phyloP scores from a whole-genome alignment of 1,140 invertebrate genomes.

The Zaprionus kolodkinae region DNA sequence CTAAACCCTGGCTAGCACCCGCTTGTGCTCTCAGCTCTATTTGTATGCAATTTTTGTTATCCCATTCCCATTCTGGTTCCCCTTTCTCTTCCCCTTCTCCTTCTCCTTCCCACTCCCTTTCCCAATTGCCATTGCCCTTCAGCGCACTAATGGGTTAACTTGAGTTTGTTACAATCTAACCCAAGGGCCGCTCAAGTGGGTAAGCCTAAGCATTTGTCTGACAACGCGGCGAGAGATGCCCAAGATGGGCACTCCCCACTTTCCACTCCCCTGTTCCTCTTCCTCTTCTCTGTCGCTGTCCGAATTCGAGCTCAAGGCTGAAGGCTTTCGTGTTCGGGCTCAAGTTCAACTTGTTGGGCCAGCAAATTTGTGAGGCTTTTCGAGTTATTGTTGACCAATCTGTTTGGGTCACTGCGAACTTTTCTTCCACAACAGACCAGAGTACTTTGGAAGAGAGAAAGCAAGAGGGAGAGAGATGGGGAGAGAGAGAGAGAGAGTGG shows the following conservation, averaged over 20 bases:
- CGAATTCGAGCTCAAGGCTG: conserved; percentile 35
- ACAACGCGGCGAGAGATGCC: conserved; percentile 32
- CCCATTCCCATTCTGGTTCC: conserved; percentile 11
- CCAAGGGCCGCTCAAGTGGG: conserved; percentile 69
- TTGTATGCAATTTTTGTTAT: conserved; percentile 56
- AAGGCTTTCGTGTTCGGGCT: conserved; percentile 11
- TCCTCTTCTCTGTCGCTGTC: no score
- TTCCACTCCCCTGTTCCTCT: no score
- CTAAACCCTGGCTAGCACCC: not conserved
- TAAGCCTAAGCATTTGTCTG: conserved; percentile 71
- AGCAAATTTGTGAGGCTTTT: conserved; percentile 76
- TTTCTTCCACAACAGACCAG: conserved; percentile 5
- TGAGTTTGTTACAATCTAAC: conserved; percentile 74
- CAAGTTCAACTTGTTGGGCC: conserved; percentile 63
- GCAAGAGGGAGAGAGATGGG: not conserved
- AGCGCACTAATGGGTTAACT: conserved; percentile 76
- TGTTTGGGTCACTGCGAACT: conserved; percentile 30
- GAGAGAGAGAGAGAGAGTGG: not conserved
- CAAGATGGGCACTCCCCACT: not conserved
- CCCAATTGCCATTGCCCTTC: conserved; percentile 16
- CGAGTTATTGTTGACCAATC: conserved; percentile 72
- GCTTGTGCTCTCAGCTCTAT: conserved; percentile 28
- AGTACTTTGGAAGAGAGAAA: not conserved
- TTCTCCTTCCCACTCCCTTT: not conserved
- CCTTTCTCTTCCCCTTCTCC: not conserved